These are phyloP conservation scores for Rambutsinella grinnellia DNA, from an alignment of 2,888 invertebrate genomes.

Conservation along the genomic window DNA sequence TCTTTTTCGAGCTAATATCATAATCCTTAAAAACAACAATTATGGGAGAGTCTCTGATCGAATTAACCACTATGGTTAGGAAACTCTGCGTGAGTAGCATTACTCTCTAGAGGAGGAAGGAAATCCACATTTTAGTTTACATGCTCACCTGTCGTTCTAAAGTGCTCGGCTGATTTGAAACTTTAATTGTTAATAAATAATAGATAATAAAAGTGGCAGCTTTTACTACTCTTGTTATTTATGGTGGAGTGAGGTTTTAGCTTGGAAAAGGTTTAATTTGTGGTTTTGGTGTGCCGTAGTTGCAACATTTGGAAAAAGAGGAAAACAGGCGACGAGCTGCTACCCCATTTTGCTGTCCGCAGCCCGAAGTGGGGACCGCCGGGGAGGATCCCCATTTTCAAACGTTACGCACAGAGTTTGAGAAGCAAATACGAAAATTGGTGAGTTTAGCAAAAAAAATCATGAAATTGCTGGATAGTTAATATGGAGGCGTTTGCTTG, in stretches of 20 bases:
- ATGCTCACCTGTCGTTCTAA: too few relatives aligned
- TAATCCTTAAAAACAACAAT: too few relatives aligned
- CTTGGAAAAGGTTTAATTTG: slow-evolving; percentile 9
- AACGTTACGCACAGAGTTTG: slow-evolving; percentile 37
- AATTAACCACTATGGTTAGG: too few relatives aligned
- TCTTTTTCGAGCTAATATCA: too few relatives aligned
- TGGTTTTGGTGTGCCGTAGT: slow-evolving; percentile 5
- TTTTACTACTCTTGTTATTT: background rate
- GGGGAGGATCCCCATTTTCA: slow-evolving; percentile 23
- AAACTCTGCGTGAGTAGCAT: too few relatives aligned
- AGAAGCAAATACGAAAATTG: slow-evolving; percentile 46
- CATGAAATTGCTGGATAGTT: background rate
- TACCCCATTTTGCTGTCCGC: slow-evolving; percentile 13
- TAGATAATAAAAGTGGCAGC: slow-evolving; percentile 30
- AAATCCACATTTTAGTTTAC: too few relatives aligned
- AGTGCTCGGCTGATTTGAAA: too few relatives aligned
- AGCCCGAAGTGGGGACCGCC: slow-evolving; percentile 12
- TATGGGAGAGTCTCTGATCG: too few relatives aligned
- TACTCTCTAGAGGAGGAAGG: too few relatives aligned
- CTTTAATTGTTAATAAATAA: too few relatives aligned
- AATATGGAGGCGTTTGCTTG: background rate
- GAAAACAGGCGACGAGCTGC: slow-evolving; percentile 38
- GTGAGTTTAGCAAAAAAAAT: slow-evolving; percentile 18
- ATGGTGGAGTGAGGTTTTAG: background rate
- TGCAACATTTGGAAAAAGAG: slow-evolving; percentile 44